phyloP scores from a whole-genome alignment of 1,140 invertebrate species.

The silkworm (Bombyx mori) region DNA sequence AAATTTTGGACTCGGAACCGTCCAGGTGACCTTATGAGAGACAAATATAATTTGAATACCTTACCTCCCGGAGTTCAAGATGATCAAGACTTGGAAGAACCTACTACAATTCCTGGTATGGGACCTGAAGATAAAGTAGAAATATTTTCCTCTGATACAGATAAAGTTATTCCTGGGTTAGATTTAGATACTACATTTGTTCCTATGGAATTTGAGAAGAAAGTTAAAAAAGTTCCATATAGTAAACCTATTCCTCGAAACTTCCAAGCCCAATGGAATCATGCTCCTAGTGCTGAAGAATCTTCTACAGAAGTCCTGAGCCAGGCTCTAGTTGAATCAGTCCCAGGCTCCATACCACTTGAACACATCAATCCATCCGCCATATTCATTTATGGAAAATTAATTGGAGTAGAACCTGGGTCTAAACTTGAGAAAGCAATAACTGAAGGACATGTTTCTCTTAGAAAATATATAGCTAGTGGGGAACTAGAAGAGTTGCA shows the following conservation, averaged over 20 bases:
- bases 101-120: conserved; percentile 92
- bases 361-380: conserved; percentile 82
- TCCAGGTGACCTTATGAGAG: conserved; percentile 97
- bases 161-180: conserved; percentile 86
- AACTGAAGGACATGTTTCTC: conserved; percentile 79
- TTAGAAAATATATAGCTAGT: conserved; percentile 82
- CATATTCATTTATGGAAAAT: conserved; percentile 85
- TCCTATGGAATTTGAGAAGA: conserved; percentile 76
- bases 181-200: conserved; percentile 82
- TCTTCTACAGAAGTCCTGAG: conserved; percentile 76
- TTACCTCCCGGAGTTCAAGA: conserved; percentile 79
- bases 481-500: conserved; percentile 84
- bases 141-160: conserved; percentile 70
- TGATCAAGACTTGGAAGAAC: conserved; percentile 78
- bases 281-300: conserved; percentile 74
- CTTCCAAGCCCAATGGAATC: conserved; percentile 97
- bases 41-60: conserved; percentile 97
- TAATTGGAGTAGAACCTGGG: conserved; percentile 81
- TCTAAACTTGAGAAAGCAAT: conserved; percentile 82
- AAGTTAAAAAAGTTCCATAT: conserved; percentile 90
- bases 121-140: conserved; percentile 93
- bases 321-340: conserved; percentile 78
- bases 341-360: conserved; percentile 78
- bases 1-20: conserved; percentile 99
- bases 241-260: conserved; percentile 96